A percentile compares a stretch with the other conserved stretches of the same genome.
These are phyloP conservation scores for Albula glossodonta DNA, from an alignment of 2,113 vertebrate genomes.

Conservation along the genomic window DNA sequence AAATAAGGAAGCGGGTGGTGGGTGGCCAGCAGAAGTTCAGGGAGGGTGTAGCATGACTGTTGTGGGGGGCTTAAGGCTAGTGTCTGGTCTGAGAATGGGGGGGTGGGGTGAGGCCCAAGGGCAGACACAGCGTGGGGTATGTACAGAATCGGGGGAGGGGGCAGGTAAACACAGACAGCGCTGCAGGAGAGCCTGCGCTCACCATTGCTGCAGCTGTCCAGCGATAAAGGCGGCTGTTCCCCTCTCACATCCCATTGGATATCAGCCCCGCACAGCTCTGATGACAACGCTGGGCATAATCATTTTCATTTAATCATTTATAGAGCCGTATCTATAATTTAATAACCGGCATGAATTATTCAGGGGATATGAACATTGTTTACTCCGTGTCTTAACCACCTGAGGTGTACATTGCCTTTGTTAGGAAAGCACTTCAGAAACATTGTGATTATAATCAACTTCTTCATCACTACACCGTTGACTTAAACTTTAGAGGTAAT, in stretches of 20 bases:
- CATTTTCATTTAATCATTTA: constrained; percentile 34
- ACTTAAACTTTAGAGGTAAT: constrained; percentile 5
- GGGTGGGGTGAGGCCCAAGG: background rate
- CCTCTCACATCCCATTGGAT: background rate
- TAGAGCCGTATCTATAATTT: constrained; percentile 30
- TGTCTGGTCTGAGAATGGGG: background rate
- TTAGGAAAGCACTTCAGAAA: constrained; percentile 6
- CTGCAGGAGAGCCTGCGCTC: background rate
- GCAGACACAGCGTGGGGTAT: no score
- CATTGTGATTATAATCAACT: constrained; percentile 12
- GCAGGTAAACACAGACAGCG: background rate
- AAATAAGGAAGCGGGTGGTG: background rate
- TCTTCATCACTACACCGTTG: background rate
- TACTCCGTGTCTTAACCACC: constrained; percentile 26
- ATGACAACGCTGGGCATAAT: constrained; percentile 14
- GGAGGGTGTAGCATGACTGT: background rate
- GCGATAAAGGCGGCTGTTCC: background rate
- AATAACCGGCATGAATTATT: constrained; percentile 29
- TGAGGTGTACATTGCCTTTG: constrained; percentile 6
- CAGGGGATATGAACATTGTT: constrained; percentile 30
- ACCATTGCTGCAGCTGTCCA: background rate
- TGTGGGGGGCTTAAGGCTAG: background rate
- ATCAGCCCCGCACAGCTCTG: background rate
- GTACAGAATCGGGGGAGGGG: background rate
- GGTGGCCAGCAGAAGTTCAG: background rate